Base-by-base conservation (phyloP, 2,888 invertebrate species). In the Trachelus stipa region DNA sequence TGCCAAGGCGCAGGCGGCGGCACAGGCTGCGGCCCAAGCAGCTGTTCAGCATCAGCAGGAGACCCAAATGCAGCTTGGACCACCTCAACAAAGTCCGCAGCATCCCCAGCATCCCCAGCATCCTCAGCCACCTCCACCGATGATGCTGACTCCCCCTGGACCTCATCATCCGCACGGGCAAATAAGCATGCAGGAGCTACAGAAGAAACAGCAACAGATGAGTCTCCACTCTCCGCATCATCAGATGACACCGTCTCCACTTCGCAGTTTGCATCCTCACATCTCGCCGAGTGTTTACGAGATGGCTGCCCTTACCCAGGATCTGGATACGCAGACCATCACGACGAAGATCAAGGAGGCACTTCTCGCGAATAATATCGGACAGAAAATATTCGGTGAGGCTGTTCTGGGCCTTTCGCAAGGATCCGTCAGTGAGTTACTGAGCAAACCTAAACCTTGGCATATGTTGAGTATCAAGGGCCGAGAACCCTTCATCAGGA, bases 371-470 rank as follows among this genome's bases (percentile, higher is more conserved):
- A 98, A 99, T 91, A 99, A 99, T 90, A 98, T 99, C 85, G 99
- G 99, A 4, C 99, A 99, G 92, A 99, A 99, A 93, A 97, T 98
- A 82, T 99, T 99, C 89, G 99, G 99, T 12, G 99, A 99, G 92
- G 98, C 98, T 0, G 98, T 99, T 4, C 93, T 99, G 23, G 99
- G 98, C 0, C 93, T 99, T 37, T 98, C 98, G 0, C 99, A 99
- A 92, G 99, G 98, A 15, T 98, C 99, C 3, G 99, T 99, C 15
- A 98, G 98, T 88, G 99, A 99, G 92, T 93, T 99, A 81, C 93
- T 99, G 11, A 98, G 98, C 81, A 99, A 99, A 91, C 99, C 99
- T 6, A 99, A 99, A 89, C 99, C 99, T 0, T 99, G 99, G 99
- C 98, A 98, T 90, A 98, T 99, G 98, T 94, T 99, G 77, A 98